Percentiles rank a stretch among this genome's conserved stretches.
Conservation (phyloP, 2,797 vertebrate genomes). For the Poeciliopsis turneri region DNA sequence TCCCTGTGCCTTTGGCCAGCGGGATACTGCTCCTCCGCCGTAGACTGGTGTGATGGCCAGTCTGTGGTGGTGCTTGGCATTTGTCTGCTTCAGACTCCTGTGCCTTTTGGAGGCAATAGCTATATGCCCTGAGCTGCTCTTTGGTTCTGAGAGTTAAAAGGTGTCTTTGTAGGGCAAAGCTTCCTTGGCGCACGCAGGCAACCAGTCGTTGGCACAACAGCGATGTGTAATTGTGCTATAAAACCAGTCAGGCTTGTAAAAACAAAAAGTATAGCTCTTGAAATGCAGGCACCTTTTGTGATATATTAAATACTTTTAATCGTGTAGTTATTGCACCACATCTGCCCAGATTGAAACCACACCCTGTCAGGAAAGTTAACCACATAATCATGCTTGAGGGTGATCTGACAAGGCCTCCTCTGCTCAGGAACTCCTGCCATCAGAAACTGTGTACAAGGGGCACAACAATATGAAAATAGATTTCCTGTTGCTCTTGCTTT, state of each 20-base stretch:
- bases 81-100: background rate
- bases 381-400: background rate
- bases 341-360: constrained; percentile 47
- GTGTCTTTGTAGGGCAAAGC: background rate
- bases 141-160: background rate
- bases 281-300: constrained; percentile 33
- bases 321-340: constrained; percentile 40
- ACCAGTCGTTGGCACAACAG: background rate
- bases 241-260: background rate
- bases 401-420: background rate
- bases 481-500: constrained; percentile 45
- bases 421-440: constrained; percentile 18
- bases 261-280: constrained; percentile 28
- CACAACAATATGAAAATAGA: background rate
- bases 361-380: constrained; percentile 37
- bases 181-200: background rate
- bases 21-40: background rate
- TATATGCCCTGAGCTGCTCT: background rate
- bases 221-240: background rate
- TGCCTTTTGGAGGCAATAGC: background rate
- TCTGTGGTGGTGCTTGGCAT: background rate
- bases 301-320: constrained; percentile 17
- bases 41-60: background rate
- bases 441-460: constrained; percentile 32
- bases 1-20: background rate